Evolutionary conservation across 1,140 invertebrate genomes (phyloP).

Genomic region (Bicyclus anynana): DNA sequence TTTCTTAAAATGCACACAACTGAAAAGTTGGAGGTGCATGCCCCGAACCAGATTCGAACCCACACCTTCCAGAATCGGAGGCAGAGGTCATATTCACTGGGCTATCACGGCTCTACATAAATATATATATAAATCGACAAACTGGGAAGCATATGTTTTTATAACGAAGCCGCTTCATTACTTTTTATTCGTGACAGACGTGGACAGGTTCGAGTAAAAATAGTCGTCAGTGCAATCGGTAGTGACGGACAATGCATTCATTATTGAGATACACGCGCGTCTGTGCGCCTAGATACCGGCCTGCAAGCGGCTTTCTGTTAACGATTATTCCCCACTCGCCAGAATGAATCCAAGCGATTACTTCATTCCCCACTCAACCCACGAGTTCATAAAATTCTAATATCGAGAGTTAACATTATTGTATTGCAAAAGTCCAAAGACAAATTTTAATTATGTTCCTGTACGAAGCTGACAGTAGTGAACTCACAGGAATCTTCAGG

Average conservation of each 20-base stretch:
- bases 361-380: slow-evolving; percentile 5
- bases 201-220: slow-evolving; percentile 44
- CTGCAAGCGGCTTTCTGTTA: slow-evolving; percentile 19
- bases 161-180: slow-evolving; percentile 1
- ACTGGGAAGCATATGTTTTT: background rate
- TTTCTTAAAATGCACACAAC: too few species aligned
- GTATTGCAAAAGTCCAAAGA: too few species aligned
- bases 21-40: too few species aligned
- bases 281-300: slow-evolving; percentile 25
- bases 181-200: slow-evolving; percentile 18
- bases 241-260: slow-evolving; percentile 69
- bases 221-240: slow-evolving; percentile 57
- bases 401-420: background rate
- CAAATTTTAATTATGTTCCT: too few species aligned
- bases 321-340: slow-evolving; percentile 21
- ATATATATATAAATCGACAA: too few species aligned
- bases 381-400: background rate
- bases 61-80: too few species aligned
- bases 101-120: too few species aligned
- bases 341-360: slow-evolving; percentile 15
- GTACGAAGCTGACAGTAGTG: too few species aligned
- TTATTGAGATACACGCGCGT: slow-evolving; percentile 56
- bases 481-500: too few species aligned
- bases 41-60: too few species aligned
- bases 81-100: too few species aligned